A percentile compares a stretch with the other conserved stretches of the same genome.
Evolutionary conservation across 2,797 vertebrate species (phyloP).

Genomic region (Simalia tracyae): DNA sequence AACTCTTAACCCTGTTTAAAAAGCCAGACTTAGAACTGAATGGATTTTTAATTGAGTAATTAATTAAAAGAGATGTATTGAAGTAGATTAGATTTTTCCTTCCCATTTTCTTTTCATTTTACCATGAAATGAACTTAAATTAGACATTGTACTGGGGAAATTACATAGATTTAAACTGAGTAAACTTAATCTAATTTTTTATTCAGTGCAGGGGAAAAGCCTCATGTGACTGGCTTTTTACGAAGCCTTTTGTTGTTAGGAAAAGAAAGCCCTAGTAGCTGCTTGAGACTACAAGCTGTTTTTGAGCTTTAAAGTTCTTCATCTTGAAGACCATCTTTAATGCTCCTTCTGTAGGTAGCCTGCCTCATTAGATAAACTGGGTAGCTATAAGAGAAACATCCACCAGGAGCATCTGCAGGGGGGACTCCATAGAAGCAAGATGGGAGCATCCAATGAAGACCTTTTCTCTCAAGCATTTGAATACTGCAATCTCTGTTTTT

Average conservation of each 20-base stretch:
- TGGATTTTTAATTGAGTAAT: background rate
- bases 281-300: background rate
- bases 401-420: background rate
- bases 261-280: background rate
- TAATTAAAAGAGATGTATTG: background rate
- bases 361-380: background rate
- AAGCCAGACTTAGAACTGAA: background rate
- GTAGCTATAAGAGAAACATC: background rate
- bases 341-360: background rate
- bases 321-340: background rate
- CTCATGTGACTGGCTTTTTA: background rate
- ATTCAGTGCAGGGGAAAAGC: background rate
- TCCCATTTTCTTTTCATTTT: background rate
- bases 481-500: background rate
- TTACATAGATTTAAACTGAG: background rate
- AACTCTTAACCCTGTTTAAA: background rate
- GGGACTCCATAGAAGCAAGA: background rate
- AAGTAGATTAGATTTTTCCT: background rate
- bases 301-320: background rate
- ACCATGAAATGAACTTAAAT: background rate
- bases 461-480: background rate
- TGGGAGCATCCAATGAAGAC: background rate
- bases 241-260: background rate
- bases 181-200: background rate
- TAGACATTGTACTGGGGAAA: background rate